Base-by-base conservation (phyloP, 1,140 invertebrate species). In the Apocrypta bakeri region DNA sequence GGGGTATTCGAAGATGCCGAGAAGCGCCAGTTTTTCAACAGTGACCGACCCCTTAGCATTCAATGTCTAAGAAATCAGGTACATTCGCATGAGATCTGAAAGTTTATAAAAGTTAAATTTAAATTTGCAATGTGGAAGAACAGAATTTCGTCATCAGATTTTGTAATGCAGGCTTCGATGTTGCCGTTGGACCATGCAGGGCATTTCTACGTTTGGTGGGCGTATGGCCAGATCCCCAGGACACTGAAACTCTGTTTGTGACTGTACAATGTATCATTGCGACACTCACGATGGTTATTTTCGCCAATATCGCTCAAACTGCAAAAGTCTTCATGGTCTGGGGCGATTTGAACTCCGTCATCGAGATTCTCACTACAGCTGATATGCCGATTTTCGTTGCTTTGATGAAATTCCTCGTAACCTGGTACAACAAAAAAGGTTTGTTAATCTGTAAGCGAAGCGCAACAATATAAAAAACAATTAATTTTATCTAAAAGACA, bases 121-220 rank as follows among this genome's bases (percentile, higher is more conserved):
- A n/a, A n/a, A n/a, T n/a, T n/a, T n/a, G n/a, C n/a, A n/a, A n/a
- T n/a, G n/a, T n/a, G n/a, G n/a, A n/a, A n/a, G n/a, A n/a, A n/a
- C n/a, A n/a, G n/a, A n/a, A n/a, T n/a, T n/a, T n/a, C n/a, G n/a
- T n/a, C n/a, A n/a, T n/a, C n/a, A n/a, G 33, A 37, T 37, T 2
- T 4, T 37, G 33, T 37, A 37, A 37, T 31, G 1, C 31, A 87
- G 86, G 76, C 77, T 86, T 83, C 24, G 56, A 82, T 40, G 68
- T 79, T 24, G 85, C 84, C 7, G 61, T 84, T 2, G 86, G 85
- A 14, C 85, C 83, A 61, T 83, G 85, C 42, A 77, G 83, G 14
- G 27, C 56, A 3, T 78, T 82, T 42, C 74, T 87, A 33, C 48
- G 80, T 6, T 74, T 85, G 12, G 48, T 87, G 0, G 86, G 86